Percentiles rank a stretch among this genome's conserved stretches.
Evolutionary conservation across 2,888 invertebrate genomes (phyloP).

Genomic region (Acrocyrtus sp.): DNA sequence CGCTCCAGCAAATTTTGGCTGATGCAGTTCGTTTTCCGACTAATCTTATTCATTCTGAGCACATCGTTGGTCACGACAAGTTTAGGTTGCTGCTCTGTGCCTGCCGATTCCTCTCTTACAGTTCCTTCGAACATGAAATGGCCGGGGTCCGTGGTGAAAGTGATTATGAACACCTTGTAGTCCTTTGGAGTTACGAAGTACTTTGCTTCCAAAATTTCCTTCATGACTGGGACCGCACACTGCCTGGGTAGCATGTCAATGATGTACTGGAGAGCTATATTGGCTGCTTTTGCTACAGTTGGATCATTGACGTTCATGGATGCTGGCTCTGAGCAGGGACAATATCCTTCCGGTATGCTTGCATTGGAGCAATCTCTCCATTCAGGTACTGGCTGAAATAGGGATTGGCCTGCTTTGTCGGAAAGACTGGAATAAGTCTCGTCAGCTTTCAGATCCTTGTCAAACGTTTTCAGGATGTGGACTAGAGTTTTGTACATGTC

Average conservation of each 20-base stretch:
- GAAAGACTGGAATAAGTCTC: background rate
- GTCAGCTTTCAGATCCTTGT: background rate
- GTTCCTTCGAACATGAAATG: slow-evolving; percentile 55
- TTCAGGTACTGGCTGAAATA: slow-evolving; percentile 12
- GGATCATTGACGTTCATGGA: slow-evolving; percentile 3
- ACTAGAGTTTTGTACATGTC: slow-evolving; percentile 41
- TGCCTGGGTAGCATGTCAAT: slow-evolving; percentile 5
- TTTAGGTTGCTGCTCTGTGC: background rate
- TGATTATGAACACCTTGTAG: slow-evolving; percentile 32
- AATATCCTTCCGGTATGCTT: slow-evolving; percentile 20
- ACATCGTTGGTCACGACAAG: slow-evolving; percentile 33
- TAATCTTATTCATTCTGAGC: slow-evolving; percentile 43
- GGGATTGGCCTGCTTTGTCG: slow-evolving; percentile 10
- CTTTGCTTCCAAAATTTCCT: slow-evolving; percentile 37
- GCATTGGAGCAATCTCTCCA: slow-evolving; percentile 20
- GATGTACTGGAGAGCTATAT: slow-evolving; percentile 15
- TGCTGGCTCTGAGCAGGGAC: slow-evolving; percentile 31
- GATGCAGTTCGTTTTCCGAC: slow-evolving; percentile 21
- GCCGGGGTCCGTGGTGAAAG: slow-evolving; percentile 51
- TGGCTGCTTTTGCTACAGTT: slow-evolving; percentile 2
- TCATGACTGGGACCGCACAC: slow-evolving; percentile 18
- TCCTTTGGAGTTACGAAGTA: slow-evolving; percentile 2
- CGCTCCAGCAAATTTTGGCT: slow-evolving; percentile 23
- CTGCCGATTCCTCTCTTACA: slow-evolving; percentile 7
- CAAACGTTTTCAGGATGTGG: slow-evolving; percentile 24